Conservation (phyloP, 1,140 invertebrate species). For the Philaenus spumarius region DNA sequence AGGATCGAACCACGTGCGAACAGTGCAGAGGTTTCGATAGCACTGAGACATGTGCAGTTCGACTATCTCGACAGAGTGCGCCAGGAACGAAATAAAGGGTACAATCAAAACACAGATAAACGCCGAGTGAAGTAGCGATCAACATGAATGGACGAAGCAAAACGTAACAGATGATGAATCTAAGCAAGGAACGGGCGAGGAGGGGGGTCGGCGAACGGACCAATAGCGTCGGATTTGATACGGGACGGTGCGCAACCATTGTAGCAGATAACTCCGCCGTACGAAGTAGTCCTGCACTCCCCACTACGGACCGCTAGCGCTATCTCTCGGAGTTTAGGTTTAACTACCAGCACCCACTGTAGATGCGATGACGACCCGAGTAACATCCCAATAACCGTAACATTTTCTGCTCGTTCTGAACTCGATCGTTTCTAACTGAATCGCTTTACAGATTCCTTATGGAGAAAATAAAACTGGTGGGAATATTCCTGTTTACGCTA, state of each 20-base stretch:
- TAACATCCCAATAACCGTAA: too few relatives aligned
- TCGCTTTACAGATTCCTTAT: too few relatives aligned
- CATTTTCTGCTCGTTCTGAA: too few relatives aligned
- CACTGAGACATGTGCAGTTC: slow-evolving; percentile 10
- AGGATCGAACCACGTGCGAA: slow-evolving; percentile 1
- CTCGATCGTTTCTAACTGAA: too few relatives aligned
- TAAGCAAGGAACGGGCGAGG: neutral
- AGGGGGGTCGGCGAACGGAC: slow-evolving; percentile 3
- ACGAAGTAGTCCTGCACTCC: slow-evolving; percentile 5
- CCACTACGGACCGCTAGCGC: neutral
- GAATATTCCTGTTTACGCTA: too few relatives aligned
- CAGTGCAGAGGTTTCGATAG: slow-evolving; percentile 1
- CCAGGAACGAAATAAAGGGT: slow-evolving; percentile 5
- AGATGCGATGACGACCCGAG: too few relatives aligned
- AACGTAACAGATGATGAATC: slow-evolving; percentile 9
- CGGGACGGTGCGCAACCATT: slow-evolving; percentile 4
- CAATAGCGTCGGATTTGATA: slow-evolving; percentile 10
- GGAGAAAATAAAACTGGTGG: too few relatives aligned
- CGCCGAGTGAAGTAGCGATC: slow-evolving; percentile 1
- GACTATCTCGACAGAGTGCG: slow-evolving; percentile 1
- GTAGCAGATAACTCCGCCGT: neutral
- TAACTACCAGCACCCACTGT: too few relatives aligned
- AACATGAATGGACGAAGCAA: slow-evolving; percentile 11
- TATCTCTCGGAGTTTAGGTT: slow-evolving; percentile 1
- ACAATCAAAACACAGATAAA: slow-evolving; percentile 15